Evolutionary conservation across 2,113 vertebrate species (phyloP).

Genomic region (Pachycephala philippinensis): DNA sequence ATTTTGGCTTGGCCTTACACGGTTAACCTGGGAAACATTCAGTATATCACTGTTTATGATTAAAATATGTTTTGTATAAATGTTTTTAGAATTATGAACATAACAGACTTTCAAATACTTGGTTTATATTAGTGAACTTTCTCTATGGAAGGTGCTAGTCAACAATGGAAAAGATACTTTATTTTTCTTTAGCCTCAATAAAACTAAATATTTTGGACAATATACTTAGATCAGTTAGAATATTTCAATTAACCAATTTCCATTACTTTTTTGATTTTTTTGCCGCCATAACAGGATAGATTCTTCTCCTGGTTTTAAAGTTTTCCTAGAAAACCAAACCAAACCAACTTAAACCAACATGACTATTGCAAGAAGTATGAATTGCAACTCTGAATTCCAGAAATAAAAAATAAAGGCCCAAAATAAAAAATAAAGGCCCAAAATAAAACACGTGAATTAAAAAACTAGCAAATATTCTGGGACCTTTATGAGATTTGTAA

Average conservation of each 20-base stretch:
- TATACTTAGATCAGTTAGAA: neutral
- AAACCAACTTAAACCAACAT: neutral
- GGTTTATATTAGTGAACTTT: neutral
- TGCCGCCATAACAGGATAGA: neutral
- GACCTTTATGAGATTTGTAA: neutral
- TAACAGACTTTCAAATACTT: neutral
- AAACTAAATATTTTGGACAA: neutral
- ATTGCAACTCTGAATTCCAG: neutral
- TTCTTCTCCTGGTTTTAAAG: neutral
- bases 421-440: neutral
- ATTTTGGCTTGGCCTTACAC: neutral
- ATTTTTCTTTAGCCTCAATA: neutral
- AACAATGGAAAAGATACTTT: neutral
- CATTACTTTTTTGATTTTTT: neutral
- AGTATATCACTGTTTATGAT: neutral
- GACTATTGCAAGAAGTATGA: neutral
- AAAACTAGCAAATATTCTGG: neutral
- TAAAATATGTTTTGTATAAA: neutral
- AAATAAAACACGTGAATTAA: rapidly evolving
- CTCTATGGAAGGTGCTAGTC: neutral
- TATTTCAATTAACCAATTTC: neutral
- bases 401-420: neutral
- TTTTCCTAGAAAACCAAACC: neutral
- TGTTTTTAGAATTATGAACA: neutral
- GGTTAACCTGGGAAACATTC: neutral